phyloP scores from a whole-genome alignment of 2,797 vertebrate species.

The Vireo griseus region DNA sequence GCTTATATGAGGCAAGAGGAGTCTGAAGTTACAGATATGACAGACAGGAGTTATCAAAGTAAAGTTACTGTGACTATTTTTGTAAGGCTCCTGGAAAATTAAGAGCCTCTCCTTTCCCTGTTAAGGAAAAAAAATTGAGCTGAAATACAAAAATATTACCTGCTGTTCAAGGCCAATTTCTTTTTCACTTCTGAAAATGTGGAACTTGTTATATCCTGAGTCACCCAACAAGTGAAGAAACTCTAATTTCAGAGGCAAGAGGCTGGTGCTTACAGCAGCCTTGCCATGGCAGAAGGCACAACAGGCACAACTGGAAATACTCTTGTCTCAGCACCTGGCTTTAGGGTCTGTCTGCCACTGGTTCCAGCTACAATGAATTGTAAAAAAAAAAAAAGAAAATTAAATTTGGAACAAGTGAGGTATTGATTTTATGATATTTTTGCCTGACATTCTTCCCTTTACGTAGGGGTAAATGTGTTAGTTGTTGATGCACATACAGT shows the following conservation, averaged over 20 bases:
- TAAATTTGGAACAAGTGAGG: accelerated
- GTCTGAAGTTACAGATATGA: neutral
- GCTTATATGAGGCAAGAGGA: neutral
- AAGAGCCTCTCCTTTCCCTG: neutral
- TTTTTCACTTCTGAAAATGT: neutral
- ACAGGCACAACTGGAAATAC: neutral
- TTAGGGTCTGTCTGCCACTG: neutral
- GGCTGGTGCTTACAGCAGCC: neutral
- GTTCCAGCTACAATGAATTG: neutral
- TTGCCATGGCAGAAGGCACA: neutral
- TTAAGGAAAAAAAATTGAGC: neutral
- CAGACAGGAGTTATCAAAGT: neutral
- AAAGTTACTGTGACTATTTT: neutral
- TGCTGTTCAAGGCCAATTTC: neutral
- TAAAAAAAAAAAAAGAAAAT: neutral
- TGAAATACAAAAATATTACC: neutral
- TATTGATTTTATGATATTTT: neutral
- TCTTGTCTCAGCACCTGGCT: neutral
- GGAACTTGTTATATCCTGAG: neutral
- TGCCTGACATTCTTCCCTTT: neutral
- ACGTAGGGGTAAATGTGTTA: neutral
- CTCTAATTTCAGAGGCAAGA: neutral
- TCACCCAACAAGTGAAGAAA: neutral
- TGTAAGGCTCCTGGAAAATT: neutral
- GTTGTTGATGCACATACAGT: neutral